These are phyloP conservation scores for Cyclina sinensis DNA, from an alignment of 1,140 invertebrate species.

Conservation along the genomic window DNA sequence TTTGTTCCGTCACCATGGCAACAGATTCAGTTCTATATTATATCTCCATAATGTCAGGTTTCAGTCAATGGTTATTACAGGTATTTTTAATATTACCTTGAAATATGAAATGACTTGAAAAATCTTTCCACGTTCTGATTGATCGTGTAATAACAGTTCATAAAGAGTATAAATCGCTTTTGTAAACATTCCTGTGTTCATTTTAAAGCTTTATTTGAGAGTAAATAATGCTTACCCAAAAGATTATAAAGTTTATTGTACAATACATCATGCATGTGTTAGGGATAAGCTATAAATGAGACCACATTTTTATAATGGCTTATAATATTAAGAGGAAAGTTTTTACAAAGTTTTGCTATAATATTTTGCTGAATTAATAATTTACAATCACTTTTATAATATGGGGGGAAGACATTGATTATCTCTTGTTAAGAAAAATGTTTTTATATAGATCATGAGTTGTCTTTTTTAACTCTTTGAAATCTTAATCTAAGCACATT, in stretches of 20 bases:
- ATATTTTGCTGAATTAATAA: too few relatives aligned
- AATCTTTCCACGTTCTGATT: neutral
- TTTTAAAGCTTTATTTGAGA: conserved; percentile 8
- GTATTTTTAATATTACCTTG: neutral
- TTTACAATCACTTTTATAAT: too few relatives aligned
- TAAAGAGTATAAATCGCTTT: neutral
- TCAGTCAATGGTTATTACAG: neutral
- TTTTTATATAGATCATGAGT: too few relatives aligned
- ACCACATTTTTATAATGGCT: neutral
- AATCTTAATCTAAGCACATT: too few relatives aligned
- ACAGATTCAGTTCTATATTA: neutral
- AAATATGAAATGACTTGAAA: neutral
- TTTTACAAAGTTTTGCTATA: too few relatives aligned
- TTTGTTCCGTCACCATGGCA: neutral
- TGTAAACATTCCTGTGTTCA: conserved; percentile 31
- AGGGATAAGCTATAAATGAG: neutral
- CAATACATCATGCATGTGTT: neutral
- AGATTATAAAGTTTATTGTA: conserved; percentile 24
- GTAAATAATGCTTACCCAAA: conserved; percentile 3
- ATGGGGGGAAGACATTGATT: too few relatives aligned
- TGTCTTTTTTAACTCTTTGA: too few relatives aligned
- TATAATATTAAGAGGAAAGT: neutral
- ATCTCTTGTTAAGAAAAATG: too few relatives aligned
- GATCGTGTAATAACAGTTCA: neutral
- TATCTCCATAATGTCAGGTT: neutral